A percentile compares a stretch with the other conserved stretches of the same genome.
These are phyloP conservation scores for Pyxicephalus adspersus DNA, from an alignment of 2,113 vertebrate genomes.

Conservation along the genomic window DNA sequence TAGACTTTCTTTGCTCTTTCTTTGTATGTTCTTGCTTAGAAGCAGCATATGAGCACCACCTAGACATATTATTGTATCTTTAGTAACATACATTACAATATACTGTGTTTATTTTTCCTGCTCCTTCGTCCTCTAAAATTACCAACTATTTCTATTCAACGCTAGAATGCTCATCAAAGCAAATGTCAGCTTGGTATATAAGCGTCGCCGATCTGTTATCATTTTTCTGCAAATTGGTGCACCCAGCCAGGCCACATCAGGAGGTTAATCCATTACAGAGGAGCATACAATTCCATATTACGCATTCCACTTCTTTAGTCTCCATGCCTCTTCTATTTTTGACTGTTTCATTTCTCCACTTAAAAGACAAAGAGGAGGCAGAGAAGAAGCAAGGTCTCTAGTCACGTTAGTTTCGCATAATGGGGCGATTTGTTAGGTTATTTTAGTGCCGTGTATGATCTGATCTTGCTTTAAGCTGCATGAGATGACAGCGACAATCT, in stretches of 20 bases:
- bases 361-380: constrained; percentile 27
- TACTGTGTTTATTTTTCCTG: neutral
- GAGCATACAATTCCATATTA: neutral
- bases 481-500: constrained; percentile 57
- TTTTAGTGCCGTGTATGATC: constrained; percentile 62
- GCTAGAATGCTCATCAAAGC: neutral
- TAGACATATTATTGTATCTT: too few species aligned
- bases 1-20: too few species aligned
- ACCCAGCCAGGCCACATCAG: neutral
- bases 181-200: constrained; percentile 24
- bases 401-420: constrained; percentile 63
- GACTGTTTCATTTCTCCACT: constrained; percentile 10
- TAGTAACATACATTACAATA: too few species aligned
- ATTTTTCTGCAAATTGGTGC: constrained; percentile 17
- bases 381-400: constrained; percentile 61
- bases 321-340: constrained; percentile 21
- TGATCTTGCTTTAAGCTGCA: constrained; percentile 63
- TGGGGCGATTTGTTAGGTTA: constrained; percentile 66
- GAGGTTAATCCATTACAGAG: constrained; percentile 22
- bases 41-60: too few species aligned
- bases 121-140: neutral
- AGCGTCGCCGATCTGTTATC: neutral
- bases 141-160: neutral
- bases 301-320: constrained; percentile 3
- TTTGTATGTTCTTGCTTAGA: too few species aligned